Conservation (phyloP, 2,888 invertebrate genomes). For the Gonocerus acuteangulatus region DNA sequence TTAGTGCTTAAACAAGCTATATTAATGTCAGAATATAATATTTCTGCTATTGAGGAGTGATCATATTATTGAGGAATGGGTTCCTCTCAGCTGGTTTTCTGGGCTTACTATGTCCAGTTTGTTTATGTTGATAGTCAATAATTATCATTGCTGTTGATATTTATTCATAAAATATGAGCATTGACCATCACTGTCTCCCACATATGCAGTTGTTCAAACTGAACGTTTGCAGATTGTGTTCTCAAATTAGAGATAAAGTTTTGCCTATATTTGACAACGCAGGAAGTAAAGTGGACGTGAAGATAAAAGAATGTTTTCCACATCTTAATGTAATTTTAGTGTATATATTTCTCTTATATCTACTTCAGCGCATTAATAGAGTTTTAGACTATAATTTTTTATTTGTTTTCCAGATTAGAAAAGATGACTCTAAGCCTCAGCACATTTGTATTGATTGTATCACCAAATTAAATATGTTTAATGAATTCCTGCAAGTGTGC, state of each 20-base stretch:
- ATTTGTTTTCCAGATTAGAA: slow-evolving; percentile 41
- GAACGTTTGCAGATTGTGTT: slow-evolving; percentile 30
- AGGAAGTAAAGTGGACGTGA: slow-evolving; percentile 41
- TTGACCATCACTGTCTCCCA: neutral
- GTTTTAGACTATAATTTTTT: slow-evolving; percentile 8
- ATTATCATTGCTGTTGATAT: too few species aligned
- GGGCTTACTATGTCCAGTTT: too few species aligned
- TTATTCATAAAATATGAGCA: neutral
- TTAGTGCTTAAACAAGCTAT: too few species aligned
- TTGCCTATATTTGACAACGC: slow-evolving; percentile 30
- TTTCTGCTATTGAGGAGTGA: too few species aligned
- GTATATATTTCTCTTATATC: neutral
- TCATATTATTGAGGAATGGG: too few species aligned
- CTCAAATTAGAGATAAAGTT: slow-evolving; percentile 26
- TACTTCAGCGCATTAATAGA: too few species aligned
- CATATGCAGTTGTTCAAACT: slow-evolving; percentile 17
- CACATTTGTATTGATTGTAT: slow-evolving; percentile 43
- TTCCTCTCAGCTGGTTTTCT: too few species aligned
- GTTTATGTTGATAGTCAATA: too few species aligned
- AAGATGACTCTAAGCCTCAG: slow-evolving; percentile 44
- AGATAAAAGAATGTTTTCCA: slow-evolving; percentile 44
- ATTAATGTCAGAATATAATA: too few species aligned
- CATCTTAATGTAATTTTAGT: slow-evolving; percentile 40
- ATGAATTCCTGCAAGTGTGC: slow-evolving; percentile 42
- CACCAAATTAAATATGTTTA: slow-evolving; percentile 43